These are phyloP conservation scores for Melanotaenia parkinsoni DNA, from an alignment of 2,797 vertebrate genomes.

Conservation along the genomic window DNA sequence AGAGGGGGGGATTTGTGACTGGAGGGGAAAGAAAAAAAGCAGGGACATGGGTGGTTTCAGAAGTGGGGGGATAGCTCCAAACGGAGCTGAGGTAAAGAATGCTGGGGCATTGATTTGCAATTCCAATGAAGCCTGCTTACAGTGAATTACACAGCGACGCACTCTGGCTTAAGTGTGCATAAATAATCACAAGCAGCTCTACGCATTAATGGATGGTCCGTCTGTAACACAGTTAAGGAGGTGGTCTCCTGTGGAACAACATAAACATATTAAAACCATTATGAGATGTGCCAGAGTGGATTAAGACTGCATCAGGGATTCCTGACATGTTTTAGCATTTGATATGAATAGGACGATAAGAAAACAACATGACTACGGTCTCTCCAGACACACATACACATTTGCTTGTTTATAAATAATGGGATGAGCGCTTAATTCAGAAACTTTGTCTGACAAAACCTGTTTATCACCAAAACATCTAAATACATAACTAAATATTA, in stretches of 20 bases:
- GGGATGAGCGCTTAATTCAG: constrained; percentile 15
- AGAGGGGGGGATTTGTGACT: constrained; percentile 33
- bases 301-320: constrained; percentile 42
- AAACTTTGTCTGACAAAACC: constrained; percentile 9
- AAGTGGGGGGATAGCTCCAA: constrained; percentile 52
- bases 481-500: background rate
- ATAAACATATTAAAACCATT: constrained; percentile 68
- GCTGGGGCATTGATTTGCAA: constrained; percentile 80
- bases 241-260: constrained; percentile 54
- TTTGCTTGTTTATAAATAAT: constrained; percentile 31
- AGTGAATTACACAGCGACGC: constrained; percentile 81
- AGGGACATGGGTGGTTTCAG: constrained; percentile 30
- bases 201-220: constrained; percentile 69
- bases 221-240: constrained; percentile 74
- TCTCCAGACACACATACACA: constrained; percentile 20
- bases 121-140: constrained; percentile 83
- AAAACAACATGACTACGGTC: background rate
- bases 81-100: constrained; percentile 63
- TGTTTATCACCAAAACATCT: constrained; percentile 18
- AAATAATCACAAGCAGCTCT: constrained; percentile 74
- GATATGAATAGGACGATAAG: background rate
- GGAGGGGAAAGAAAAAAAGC: constrained; percentile 4
- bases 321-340: constrained; percentile 17
- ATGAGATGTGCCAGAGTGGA: constrained; percentile 60
- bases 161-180: constrained; percentile 80